Evolutionary conservation across 2,113 vertebrate genomes (phyloP).

Genomic region (Lasiurus borealis): DNA sequence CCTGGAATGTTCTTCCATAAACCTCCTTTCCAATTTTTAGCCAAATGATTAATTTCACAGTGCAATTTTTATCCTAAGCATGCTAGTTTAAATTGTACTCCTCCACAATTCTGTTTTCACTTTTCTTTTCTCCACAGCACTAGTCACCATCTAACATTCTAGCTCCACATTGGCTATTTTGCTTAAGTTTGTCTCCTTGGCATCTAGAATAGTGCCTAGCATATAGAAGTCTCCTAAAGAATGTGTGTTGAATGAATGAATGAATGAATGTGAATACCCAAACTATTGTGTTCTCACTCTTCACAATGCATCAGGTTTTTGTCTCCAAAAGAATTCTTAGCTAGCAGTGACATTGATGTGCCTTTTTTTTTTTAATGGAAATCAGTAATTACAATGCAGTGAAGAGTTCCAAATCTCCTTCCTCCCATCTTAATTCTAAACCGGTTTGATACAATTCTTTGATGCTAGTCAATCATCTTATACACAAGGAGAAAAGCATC

Average conservation of each 20-base stretch:
- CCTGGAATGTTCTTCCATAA: not conserved
- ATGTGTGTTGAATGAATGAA: not conserved
- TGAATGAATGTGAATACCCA: not conserved
- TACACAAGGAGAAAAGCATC: not conserved
- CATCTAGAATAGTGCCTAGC: not conserved
- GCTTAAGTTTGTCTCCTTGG: not conserved
- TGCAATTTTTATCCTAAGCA: not conserved
- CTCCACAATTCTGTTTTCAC: not conserved
- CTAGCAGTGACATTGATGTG: not conserved
- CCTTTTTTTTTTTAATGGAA: conserved; percentile 61
- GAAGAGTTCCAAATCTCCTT: not conserved
- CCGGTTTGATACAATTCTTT: not conserved
- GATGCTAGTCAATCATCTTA: not conserved
- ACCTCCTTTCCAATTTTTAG: not conserved
- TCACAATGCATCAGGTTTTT: not conserved
- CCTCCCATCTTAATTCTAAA: not conserved
- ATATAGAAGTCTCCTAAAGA: not conserved
- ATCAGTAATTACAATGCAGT: not conserved
- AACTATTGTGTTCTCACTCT: not conserved
- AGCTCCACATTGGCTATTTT: not conserved
- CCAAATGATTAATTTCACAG: not conserved
- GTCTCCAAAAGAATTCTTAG: not conserved
- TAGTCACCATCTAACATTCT: not conserved
- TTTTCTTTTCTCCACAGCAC: not conserved
- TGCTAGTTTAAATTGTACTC: not conserved